phyloP scores from a whole-genome alignment of 2,113 vertebrate species.

The Melozone crissalis region DNA sequence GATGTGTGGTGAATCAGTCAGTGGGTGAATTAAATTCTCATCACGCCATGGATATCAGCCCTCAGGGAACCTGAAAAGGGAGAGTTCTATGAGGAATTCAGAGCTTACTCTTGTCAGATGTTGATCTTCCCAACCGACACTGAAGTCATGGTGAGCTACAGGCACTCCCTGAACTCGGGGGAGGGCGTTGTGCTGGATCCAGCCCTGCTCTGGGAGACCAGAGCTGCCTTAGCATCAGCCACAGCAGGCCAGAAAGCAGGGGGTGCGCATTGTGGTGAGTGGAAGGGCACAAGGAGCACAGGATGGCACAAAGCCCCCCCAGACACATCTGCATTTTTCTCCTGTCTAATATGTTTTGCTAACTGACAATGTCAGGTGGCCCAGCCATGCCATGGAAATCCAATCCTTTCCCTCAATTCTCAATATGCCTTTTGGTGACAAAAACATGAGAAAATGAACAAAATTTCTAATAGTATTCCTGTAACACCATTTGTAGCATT shows the following conservation, averaged over 20 bases:
- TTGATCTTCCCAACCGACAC: neutral
- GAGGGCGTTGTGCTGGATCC: neutral
- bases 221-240: neutral
- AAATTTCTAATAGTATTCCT: neutral
- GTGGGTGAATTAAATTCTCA: neutral
- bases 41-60: neutral
- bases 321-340: neutral
- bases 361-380: neutral
- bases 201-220: fast-evolving
- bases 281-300: neutral
- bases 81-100: neutral
- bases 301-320: neutral
- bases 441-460: neutral
- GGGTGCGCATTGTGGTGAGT: fast-evolving
- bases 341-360: neutral
- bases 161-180: neutral
- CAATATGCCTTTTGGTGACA: neutral
- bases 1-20: neutral
- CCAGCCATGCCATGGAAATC: neutral
- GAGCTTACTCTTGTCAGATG: neutral
- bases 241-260: neutral
- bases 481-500: neutral
- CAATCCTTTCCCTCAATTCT: neutral
- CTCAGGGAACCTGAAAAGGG: neutral
- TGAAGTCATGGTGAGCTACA: neutral